Evolutionary conservation across 2,888 invertebrate species (phyloP), one percentile per base, ranked within the genome.

Genomic region (Polydrusus cervinus): DNA sequence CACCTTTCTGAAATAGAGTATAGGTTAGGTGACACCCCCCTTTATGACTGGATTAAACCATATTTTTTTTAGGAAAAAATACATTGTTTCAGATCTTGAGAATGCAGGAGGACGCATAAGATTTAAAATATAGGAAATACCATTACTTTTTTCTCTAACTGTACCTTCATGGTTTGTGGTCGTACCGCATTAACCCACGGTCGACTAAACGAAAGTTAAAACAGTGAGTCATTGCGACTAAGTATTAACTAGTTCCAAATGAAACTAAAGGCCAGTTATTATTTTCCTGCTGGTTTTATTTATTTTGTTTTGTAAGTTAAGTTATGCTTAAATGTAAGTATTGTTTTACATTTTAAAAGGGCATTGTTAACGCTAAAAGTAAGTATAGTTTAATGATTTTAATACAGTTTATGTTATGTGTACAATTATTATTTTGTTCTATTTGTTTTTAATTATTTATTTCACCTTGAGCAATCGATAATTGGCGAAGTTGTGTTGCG

Each of bases 171-270:
- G 61, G 47, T 70, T 18, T 47, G 61, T 61, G 47, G 53, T 53
- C 20, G 53, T 71, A 64, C 34, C 38, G 62, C 71, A 47, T 71
- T 55, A 65, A 49, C 69, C 71, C 71, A 71, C 71, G 65, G 43
- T 57, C 64, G 71, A 45, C 64, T 71, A 57, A 65, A 71, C 65
- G 71, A 71, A 71, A 71, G 64, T 71, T 71, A 71, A 62, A 71
- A 71, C 57, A 57, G 65, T 71, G 71, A 71, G 65, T 71, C 71
- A 71, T 20, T 55, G 40, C 71, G 53, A 57, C 55, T 30, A 25
- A 25, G 25, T 25, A 25, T 25, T 25, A 65, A 57, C 47, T 18
- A 55, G 53, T 53, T 53, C 68, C 57, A 57, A 68, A 43, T 30
- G 43, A 34, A 55, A 57, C 67, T 38, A 67, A 40, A 67, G 20